Evolutionary conservation across 2,888 invertebrate genomes (phyloP).

Genomic region (Bimastos eiseni): DNA sequence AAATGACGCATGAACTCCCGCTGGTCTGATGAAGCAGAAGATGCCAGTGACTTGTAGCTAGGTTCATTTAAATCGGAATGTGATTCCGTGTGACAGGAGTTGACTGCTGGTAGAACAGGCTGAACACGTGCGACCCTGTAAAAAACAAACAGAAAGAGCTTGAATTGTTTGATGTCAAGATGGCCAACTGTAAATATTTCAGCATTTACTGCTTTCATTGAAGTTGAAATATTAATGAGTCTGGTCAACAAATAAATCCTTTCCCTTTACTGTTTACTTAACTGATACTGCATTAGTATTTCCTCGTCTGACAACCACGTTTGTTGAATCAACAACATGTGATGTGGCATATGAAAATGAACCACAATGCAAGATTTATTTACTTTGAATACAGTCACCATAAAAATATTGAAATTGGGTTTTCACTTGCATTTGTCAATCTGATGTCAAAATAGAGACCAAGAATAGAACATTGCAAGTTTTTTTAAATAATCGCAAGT

Average conservation of each 20-base stretch:
- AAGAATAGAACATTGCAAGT: no score
- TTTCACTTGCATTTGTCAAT: no score
- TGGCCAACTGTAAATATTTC: background rate
- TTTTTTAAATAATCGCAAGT: no score
- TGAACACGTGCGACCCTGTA: conserved; percentile 7
- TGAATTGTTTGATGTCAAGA: background rate
- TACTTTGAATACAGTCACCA: no score
- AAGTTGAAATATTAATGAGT: background rate
- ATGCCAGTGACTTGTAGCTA: conserved; percentile 7
- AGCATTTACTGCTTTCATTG: no score
- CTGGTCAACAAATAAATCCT: background rate
- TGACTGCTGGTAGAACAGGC: background rate
- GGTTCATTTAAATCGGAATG: background rate
- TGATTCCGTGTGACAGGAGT: conserved; percentile 5
- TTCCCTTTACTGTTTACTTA: background rate
- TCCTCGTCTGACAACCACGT: background rate
- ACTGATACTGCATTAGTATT: background rate
- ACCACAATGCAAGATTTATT: no score
- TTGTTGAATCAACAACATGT: no score
- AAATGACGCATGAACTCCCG: conserved; percentile 14
- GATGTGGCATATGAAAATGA: no score
- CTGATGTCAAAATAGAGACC: no score
- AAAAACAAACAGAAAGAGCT: background rate
- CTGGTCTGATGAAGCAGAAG: background rate
- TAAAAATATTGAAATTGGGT: no score